A percentile compares a stretch with the other conserved stretches of the same genome.
phyloP scores from a whole-genome alignment of 2,797 vertebrate genomes.

The Sebastes baramenuke region DNA sequence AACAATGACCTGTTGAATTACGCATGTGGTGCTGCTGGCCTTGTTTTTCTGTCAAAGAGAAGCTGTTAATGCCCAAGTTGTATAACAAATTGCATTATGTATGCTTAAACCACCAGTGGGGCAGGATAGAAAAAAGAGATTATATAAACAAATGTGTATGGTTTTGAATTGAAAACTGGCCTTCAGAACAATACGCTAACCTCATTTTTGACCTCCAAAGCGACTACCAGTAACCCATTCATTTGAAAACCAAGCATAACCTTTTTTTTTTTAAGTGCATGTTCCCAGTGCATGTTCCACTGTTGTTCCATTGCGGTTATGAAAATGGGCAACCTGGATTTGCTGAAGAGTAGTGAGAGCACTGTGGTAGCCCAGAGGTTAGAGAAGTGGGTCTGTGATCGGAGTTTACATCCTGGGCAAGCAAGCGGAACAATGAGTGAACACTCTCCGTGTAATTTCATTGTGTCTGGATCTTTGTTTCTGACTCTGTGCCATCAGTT shows the following conservation, averaged over 20 bases:
- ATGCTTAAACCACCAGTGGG: constrained; percentile 22
- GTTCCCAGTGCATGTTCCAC: not conserved
- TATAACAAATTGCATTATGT: constrained; percentile 56
- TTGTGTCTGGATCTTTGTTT: constrained; percentile 36
- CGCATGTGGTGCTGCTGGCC: constrained; percentile 32
- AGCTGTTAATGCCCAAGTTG: constrained; percentile 32
- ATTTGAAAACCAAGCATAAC: not conserved
- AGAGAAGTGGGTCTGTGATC: not conserved
- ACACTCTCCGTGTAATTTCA: constrained; percentile 15
- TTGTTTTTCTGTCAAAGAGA: constrained; percentile 29
- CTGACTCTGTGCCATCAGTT: constrained; percentile 4
- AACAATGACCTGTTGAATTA: constrained; percentile 30
- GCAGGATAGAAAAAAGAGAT: constrained; percentile 28
- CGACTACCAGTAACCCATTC: not conserved
- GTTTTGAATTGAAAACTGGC: constrained; percentile 26
- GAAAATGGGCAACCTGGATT: constrained; percentile 28
- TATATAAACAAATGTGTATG: constrained; percentile 58
- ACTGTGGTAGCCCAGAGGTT: not conserved
- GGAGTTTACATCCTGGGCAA: not conserved
- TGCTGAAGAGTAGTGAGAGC: not conserved
- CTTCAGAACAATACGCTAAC: constrained; percentile 28
- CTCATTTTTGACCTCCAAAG: constrained; percentile 42
- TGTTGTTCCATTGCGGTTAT: constrained; percentile 10
- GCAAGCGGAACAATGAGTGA: not conserved
- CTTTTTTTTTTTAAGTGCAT: not conserved